Evolutionary conservation across 2,113 vertebrate genomes (phyloP).

Genomic region (Leptobrachium ailaonicum): DNA sequence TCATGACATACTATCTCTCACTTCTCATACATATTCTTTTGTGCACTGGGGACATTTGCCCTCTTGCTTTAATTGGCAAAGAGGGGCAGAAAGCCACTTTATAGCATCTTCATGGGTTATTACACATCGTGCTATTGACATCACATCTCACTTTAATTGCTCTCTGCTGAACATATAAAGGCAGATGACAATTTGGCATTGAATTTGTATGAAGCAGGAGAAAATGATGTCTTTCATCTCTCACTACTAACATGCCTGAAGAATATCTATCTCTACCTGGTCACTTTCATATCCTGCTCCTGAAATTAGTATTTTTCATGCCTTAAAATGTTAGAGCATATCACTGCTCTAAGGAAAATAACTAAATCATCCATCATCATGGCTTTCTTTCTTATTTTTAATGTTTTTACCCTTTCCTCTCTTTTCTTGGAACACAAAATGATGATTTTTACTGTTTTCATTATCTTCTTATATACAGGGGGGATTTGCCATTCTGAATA

Average conservation of each 20-base stretch:
- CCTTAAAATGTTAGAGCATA: slow-evolving; percentile 27
- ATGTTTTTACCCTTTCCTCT: too few relatives aligned
- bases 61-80: slow-evolving; percentile 24
- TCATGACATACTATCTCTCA: slow-evolving; percentile 12
- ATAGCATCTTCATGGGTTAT: slow-evolving; percentile 34
- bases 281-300: slow-evolving; percentile 20
- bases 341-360: slow-evolving; percentile 1
- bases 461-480: too few relatives aligned
- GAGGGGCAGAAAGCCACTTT: slow-evolving; percentile 23
- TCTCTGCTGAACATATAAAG: slow-evolving; percentile 35
- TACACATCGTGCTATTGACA: slow-evolving; percentile 38
- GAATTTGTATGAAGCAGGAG: slow-evolving; percentile 18
- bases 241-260: slow-evolving; percentile 17
- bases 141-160: slow-evolving; percentile 35
- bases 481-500: too few relatives aligned
- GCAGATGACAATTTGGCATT: slow-evolving; percentile 38
- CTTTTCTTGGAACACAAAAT: too few relatives aligned
- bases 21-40: slow-evolving; percentile 14
- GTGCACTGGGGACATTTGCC: neutral
- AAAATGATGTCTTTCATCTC: slow-evolving; percentile 44
- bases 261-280: slow-evolving; percentile 37
- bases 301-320: slow-evolving; percentile 16
- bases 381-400: neutral
- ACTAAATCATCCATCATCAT: neutral
- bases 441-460: too few relatives aligned